Conservation (phyloP, 2,888 invertebrate genomes). For the Elysia crispata region DNA sequence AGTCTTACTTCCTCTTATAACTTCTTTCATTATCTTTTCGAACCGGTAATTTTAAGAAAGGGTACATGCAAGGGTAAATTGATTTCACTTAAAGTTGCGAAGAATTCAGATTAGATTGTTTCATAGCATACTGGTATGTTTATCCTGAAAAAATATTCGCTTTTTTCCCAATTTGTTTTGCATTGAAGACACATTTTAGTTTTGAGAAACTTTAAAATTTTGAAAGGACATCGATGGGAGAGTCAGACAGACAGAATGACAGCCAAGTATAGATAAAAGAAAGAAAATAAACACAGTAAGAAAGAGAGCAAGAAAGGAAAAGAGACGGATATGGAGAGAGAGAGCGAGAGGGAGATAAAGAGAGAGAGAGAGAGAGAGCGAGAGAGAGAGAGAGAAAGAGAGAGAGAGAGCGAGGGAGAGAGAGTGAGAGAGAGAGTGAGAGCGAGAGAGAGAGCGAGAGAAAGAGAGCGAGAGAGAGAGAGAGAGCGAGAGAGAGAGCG, state of each 20-base stretch:
- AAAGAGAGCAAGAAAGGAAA: slow-evolving; percentile 33
- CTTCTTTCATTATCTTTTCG: too few relatives aligned
- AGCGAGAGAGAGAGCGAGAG: slow-evolving; percentile 22
- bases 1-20: too few relatives aligned
- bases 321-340: slow-evolving; percentile 39
- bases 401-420: slow-evolving; percentile 38
- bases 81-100: background rate
- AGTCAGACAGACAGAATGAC: too few relatives aligned
- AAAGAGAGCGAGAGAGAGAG: slow-evolving; percentile 35
- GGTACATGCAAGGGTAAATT: slow-evolving; percentile 19
- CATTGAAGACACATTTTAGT: too few relatives aligned
- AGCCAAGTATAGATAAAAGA: slow-evolving; percentile 6
- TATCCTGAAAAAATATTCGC: too few relatives aligned
- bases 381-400: slow-evolving; percentile 39
- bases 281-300: slow-evolving; percentile 31
- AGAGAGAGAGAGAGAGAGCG: background rate
- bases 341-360: background rate
- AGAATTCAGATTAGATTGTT: slow-evolving; percentile 2
- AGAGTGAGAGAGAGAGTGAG: slow-evolving; percentile 42
- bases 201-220: too few relatives aligned
- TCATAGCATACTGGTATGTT: background rate
- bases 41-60: background rate
- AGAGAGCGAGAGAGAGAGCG: slow-evolving; percentile 37
- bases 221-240: too few relatives aligned
- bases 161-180: too few relatives aligned